Percentiles rank a stretch among this genome's conserved stretches.
Evolutionary conservation across 2,113 vertebrate species (phyloP).

Genomic region (Lynx canadensis): DNA sequence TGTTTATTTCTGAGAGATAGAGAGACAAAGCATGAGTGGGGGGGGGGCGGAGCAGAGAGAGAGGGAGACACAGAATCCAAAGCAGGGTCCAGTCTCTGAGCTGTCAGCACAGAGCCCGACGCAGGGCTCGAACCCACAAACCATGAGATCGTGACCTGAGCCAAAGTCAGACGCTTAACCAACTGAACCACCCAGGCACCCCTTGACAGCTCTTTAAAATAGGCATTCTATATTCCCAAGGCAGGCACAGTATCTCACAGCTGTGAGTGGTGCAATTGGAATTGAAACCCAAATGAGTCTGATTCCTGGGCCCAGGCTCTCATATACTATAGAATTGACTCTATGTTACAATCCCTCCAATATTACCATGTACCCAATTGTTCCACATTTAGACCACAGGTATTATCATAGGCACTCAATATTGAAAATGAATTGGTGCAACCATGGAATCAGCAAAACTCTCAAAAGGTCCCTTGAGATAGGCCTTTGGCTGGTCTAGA

Average conservation of each 20-base stretch:
- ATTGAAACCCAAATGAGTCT: not conserved
- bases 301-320: not conserved
- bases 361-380: not conserved
- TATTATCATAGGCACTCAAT: not conserved
- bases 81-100: too few relatives aligned
- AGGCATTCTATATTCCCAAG: not conserved
- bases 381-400: not conserved
- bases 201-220: not conserved
- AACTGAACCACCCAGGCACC: too few relatives aligned
- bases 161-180: too few relatives aligned
- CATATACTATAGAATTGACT: not conserved
- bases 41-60: too few relatives aligned
- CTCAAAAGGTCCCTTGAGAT: conserved; percentile 42
- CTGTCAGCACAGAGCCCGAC: too few relatives aligned
- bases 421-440: conserved; percentile 9
- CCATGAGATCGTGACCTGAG: too few relatives aligned
- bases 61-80: too few relatives aligned
- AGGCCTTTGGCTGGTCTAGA: conserved; percentile 29
- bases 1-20: too few relatives aligned
- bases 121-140: too few relatives aligned
- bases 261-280: not conserved
- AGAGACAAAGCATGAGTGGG: too few relatives aligned
- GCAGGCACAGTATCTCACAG: not conserved
- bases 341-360: not conserved
- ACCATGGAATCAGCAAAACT: conserved; percentile 11